Base-by-base conservation (phyloP, 2,888 invertebrate species). In the Neelides folsomi region DNA sequence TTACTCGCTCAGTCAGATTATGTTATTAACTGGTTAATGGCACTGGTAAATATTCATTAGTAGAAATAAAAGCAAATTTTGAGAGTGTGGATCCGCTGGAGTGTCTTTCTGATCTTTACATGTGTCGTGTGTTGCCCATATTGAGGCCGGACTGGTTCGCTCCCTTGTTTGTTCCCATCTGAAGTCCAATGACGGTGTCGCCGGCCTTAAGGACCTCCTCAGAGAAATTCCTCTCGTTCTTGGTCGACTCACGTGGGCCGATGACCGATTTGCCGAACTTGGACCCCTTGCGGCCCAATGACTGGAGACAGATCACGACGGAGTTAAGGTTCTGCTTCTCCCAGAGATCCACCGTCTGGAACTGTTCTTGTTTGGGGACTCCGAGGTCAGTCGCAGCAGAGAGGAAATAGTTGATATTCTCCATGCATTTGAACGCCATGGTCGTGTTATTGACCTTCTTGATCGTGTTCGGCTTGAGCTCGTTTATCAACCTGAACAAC, bases 341-440 rank as follows among this genome's bases (percentile, higher is more conserved):
- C 86, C 92, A 95, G 47, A 97, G 77, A 71, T 97, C 97, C 19
- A 54, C 16, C 2, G 94, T 95, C 73, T 94, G 92, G 80, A 95
- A 95, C 46, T 87, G 85, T 73, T 95, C 95, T 69, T 88, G 86
- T 18, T 87, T 83, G 1, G 89, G 87, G 3, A 98, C 93, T 39
- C 95, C 97, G 59, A 93, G 76, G 53, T 77, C 79, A 68, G 80
- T 81, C 52, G 86, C 88, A 9, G 82, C 83, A 62, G 83, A 86
- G 54, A 92, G 74, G 74, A 95, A 94, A 20, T 83, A 86, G 72
- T 92, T 90, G 66, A 97, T 95, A 71, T 97, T 97, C 74, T 97
- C 95, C 95, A 97, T 97, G 73, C 92, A 92, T 69, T 94, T 94
- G 74, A 95, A 97, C 54, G 88, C 92, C 82, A 90, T 85, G 68